Evolutionary conservation across 2,113 vertebrate species (phyloP), one percentile per base, ranked within the genome.

Genomic region (Ariopsis seemanni): DNA sequence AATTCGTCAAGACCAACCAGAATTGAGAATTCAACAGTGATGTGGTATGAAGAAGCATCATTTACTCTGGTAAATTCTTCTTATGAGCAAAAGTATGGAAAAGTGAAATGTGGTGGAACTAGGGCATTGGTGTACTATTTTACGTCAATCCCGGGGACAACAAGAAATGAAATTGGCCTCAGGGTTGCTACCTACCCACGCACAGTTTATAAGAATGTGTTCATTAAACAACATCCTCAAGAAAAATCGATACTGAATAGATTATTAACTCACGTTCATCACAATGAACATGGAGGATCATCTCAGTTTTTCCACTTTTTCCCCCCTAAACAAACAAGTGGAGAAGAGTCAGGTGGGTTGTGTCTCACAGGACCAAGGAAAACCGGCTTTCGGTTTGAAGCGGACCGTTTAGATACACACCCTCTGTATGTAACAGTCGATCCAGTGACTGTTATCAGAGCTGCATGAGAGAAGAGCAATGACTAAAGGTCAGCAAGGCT

Each of bases 401-500:
- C 58, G 77, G 22, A 34, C 42, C 57, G 42, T 77, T 86, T 65
- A 52, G 62, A 90, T 62, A 48, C 34, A 48, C 63, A 69, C n/a
- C 50, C 55, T 82, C 15, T 86, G 74, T 84, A 50, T 84, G 85
- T 27, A 8, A 7, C 30, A 5, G 83, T 42, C 20, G 30, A 84
- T 22, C 65, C 52, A 7, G 27, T 25, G 52, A 55, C 22, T 50
- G 48, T 34, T 60, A 88, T 86, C 83, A 86, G 80, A 17, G 62
- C 63, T 53, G 27, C 74, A n/a, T 11, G 62, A 85, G 14, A 90
- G 82, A 85, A 83, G 62, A 77, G 58, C 20, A 53, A 62, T 53
- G 65, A 60, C 53, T 85, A 75, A 81, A 87, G 89, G 88, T 92
- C 87, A 87, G 85, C 42, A 82, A 77, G 84, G 83, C 87, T 88